phyloP scores from a whole-genome alignment of 2,797 vertebrate genomes.

The Esox lucius region DNA sequence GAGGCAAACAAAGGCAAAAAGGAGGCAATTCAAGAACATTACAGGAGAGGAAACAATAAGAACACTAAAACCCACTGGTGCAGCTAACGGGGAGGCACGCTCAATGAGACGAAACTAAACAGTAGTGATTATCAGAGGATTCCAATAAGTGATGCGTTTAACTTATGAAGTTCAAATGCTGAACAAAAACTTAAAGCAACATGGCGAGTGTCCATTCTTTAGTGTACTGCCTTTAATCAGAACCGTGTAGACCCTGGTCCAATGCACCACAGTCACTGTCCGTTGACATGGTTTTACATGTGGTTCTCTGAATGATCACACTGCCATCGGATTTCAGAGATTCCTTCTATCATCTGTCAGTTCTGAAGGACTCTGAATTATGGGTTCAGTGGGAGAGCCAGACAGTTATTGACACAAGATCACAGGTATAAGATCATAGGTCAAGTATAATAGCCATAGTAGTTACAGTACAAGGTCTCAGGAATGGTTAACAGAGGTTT shows the following conservation, averaged over 20 bases:
- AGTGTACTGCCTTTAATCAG: too few species aligned
- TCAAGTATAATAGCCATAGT: too few species aligned
- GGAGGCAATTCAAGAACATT: conserved; percentile 12
- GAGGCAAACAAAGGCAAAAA: conserved; percentile 19
- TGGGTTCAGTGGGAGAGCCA: conserved; percentile 39
- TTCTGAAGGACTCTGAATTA: conserved; percentile 40
- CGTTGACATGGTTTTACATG: conserved; percentile 40
- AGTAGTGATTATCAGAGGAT: not conserved
- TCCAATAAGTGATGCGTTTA: not conserved
- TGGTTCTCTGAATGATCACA: conserved; percentile 48
- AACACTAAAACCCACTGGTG: conserved; percentile 27
- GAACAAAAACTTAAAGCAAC: too few species aligned
- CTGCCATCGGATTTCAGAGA: conserved; percentile 45
- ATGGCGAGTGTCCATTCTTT: too few species aligned
- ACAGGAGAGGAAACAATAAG: conserved; percentile 18
- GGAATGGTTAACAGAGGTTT: too few species aligned
- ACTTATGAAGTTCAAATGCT: not conserved
- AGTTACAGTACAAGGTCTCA: too few species aligned
- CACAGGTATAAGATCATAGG: conserved; percentile 10
- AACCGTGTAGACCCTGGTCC: too few species aligned
- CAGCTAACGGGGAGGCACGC: conserved; percentile 40
- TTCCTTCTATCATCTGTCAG: conserved; percentile 52
- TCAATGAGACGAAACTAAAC: not conserved
- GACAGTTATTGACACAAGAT: conserved; percentile 22
- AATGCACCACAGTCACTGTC: conserved; percentile 10